Base-by-base conservation (phyloP, 2,888 invertebrate species). In the Campaea margaritaria region DNA sequence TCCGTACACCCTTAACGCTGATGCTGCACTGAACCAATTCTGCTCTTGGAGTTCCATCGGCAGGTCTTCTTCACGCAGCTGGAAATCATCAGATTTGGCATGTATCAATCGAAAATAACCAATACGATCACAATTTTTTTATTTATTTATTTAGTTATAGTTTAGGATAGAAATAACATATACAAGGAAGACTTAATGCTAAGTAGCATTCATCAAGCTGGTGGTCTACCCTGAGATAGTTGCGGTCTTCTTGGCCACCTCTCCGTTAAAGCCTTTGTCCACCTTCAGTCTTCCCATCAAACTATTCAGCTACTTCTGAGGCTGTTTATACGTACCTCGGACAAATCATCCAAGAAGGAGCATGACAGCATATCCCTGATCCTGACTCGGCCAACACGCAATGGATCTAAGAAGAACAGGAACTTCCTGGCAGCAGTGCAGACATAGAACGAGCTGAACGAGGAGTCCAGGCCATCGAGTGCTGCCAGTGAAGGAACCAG, bases 401-500 rank as follows among this genome's bases (percentile, higher is more conserved):
- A 86, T 0, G 97, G 97, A 83, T 99, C 99, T 12, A 99, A 92
- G 82, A 99, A 99, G 91, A 99, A 99, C 75, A 99, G 94, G 90
- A 99, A 99, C 83, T 99, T 98, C 71, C 99, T 94, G 0, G 98
- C 98, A 2, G 98, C 99, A 0, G 99, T 98, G 82, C 99, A 99
- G 15, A 98, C 96, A 83, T 99, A 99, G 92, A 99, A 99, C 11
- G 96, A 97, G 76, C 98, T 97, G 89, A 99, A 99, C 0, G 98
- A 97, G 36, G 97, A 96, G 85, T 98, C 98, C 52, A 99, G 87
- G 0, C 97, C 97, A 81, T 98, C 96, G 3, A 99, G 89, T 54
- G 98, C 98, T 0, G 97, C 96, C 39, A 99, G 87, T 0, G 98
- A 98, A 0, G 99, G 99, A 53, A 99, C 96, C 54, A 99, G 91